Conservation (phyloP, 2,113 vertebrate species). For the Spilogale gracilis region DNA sequence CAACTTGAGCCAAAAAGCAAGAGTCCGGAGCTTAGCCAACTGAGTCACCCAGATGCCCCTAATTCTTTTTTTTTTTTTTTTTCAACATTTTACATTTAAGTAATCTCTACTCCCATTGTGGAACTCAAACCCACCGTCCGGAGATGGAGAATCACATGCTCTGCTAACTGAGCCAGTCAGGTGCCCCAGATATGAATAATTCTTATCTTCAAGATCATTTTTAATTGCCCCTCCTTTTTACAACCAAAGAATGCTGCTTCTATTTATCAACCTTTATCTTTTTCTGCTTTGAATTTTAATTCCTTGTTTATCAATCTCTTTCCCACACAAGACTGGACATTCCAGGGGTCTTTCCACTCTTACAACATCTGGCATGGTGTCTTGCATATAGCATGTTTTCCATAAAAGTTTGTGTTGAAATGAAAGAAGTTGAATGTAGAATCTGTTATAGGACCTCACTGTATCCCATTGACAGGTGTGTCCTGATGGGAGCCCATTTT, state of each 20-base stretch:
- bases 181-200: background rate
- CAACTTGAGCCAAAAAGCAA: background rate
- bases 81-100: background rate
- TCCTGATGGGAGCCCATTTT: background rate
- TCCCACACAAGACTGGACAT: background rate
- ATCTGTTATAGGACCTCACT: background rate
- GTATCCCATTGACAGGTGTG: background rate
- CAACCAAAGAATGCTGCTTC: background rate
- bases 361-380: background rate
- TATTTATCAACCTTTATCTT: background rate
- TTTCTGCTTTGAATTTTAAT: background rate
- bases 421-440: constrained; percentile 1
- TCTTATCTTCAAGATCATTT: constrained; percentile 14
- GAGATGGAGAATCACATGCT: background rate
- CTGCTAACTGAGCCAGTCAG: background rate
- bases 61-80: background rate
- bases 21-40: background rate
- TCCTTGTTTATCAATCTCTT: background rate
- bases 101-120: background rate
- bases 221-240: background rate
- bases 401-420: constrained; percentile 29
- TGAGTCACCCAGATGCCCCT: background rate
- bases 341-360: background rate
- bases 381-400: background rate
- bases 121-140: background rate